Percentiles rank a stretch among this genome's conserved stretches.
These are phyloP conservation scores for Cygnus buccinator DNA, from an alignment of 2,113 vertebrate species.

Conservation along the genomic window DNA sequence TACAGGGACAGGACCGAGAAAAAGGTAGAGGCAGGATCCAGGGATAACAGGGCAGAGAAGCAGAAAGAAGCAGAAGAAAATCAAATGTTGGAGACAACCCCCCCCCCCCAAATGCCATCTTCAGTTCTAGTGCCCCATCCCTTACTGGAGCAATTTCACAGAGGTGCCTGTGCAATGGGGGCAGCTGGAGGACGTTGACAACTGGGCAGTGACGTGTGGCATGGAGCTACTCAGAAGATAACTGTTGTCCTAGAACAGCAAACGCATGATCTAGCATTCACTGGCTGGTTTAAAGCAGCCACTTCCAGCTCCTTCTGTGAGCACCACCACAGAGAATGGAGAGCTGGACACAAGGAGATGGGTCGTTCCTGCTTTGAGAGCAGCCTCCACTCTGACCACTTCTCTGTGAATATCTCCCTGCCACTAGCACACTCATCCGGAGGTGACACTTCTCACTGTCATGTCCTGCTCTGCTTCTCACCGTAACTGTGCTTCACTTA, in stretches of 20 bases:
- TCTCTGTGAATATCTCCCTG: background rate
- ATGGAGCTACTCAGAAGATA: background rate
- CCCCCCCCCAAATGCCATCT: background rate
- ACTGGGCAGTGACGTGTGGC: constrained; percentile 29
- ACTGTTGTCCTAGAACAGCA: background rate
- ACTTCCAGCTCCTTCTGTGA: background rate
- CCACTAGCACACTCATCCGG: background rate
- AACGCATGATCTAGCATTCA: background rate
- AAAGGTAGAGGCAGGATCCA: background rate
- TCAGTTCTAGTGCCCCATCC: background rate
- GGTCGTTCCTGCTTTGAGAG: background rate
- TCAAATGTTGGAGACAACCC: background rate
- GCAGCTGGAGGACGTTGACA: constrained; percentile 1
- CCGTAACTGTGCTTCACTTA: background rate
- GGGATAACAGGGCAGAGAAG: background rate
- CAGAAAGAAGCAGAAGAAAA: constrained; percentile 38
- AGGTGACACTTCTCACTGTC: background rate
- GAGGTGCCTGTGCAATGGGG: background rate
- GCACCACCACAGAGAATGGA: background rate
- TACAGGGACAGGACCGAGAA: background rate
- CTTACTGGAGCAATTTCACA: background rate
- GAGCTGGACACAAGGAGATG: background rate
- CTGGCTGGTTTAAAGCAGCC: background rate
- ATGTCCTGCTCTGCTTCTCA: background rate
- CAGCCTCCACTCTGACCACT: background rate